Evolutionary conservation across 2,888 invertebrate genomes (phyloP).

Genomic region (Disparrhopalites patrizii): DNA sequence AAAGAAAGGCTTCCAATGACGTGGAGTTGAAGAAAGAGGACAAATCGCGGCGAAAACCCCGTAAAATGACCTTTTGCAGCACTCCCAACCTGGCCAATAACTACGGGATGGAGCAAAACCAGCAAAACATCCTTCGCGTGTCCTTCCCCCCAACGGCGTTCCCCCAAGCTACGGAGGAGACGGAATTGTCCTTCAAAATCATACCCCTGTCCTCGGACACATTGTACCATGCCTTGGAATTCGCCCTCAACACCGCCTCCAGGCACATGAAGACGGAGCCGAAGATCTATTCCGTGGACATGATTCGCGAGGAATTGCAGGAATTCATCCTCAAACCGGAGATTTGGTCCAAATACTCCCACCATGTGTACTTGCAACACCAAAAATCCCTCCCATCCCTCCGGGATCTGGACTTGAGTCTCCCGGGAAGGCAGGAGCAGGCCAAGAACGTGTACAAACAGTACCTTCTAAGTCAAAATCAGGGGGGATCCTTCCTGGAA

Average conservation of each 20-base stretch:
- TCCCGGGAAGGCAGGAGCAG: background rate
- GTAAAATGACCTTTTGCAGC: too few species aligned
- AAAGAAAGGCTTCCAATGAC: too few species aligned
- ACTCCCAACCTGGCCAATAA: too few species aligned
- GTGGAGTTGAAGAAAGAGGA: too few species aligned
- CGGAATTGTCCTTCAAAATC: too few species aligned
- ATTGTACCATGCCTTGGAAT: background rate
- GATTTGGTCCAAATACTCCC: background rate
- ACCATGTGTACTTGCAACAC: background rate
- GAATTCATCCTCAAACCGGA: background rate
- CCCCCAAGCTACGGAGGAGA: too few species aligned
- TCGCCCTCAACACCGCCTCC: background rate
- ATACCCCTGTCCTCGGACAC: too few species aligned
- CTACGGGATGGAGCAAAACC: too few species aligned
- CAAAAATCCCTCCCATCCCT: background rate
- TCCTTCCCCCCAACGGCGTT: too few species aligned
- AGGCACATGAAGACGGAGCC: background rate
- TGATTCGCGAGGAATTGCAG: background rate
- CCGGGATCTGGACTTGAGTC: background rate
- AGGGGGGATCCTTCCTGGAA: background rate
- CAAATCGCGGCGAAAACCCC: too few species aligned
- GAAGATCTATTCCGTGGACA: too few species aligned
- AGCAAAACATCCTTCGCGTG: too few species aligned
- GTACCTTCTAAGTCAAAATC: background rate
- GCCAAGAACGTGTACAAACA: background rate